Conservation (phyloP, 2,113 vertebrate species). For the Falcunculus frontatus region DNA sequence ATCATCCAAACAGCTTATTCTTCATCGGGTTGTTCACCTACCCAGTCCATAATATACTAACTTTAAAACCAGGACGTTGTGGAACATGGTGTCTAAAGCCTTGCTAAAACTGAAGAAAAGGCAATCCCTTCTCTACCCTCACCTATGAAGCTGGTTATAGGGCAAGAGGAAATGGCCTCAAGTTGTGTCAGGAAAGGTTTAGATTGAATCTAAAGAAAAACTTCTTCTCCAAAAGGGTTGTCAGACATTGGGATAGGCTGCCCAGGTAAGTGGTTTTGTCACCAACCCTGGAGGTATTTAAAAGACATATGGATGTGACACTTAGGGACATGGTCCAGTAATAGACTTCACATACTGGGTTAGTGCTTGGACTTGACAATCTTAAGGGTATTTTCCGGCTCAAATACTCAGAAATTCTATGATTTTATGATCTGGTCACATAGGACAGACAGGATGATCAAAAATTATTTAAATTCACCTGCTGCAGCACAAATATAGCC, state of each 20-base stretch:
- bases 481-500: neutral
- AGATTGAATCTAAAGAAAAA: neutral
- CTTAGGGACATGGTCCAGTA: neutral
- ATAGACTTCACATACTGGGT: neutral
- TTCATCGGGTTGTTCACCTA: neutral
- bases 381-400: neutral
- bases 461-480: neutral
- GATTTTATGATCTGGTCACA: neutral
- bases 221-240: neutral
- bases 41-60: no score
- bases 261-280: neutral
- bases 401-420: neutral
- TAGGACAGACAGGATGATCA: neutral
- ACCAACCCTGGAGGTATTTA: neutral
- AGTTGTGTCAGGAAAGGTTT: neutral
- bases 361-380: neutral
- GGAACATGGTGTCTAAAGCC: neutral
- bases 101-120: neutral
- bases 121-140: neutral
- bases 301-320: neutral
- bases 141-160: neutral
- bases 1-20: neutral
- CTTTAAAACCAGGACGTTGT: neutral
- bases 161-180: neutral
- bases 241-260: neutral